Evolutionary conservation across 2,888 invertebrate genomes (phyloP), one percentile per base, ranked within the genome.

Genomic region (Elaeidobius kamerunicus): DNA sequence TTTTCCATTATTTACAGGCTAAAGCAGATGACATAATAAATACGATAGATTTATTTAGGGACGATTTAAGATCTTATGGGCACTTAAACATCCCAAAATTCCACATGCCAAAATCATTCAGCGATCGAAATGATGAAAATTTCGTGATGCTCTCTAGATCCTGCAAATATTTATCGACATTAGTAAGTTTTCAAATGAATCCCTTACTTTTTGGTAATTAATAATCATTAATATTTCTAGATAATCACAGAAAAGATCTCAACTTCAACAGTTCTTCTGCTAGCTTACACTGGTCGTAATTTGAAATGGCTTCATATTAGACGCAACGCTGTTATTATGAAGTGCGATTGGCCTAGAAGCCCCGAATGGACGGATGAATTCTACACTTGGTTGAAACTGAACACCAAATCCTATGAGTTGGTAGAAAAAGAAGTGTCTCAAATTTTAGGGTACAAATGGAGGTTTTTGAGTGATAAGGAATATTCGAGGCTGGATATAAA

Each of bases 211-310:
- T n/a, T n/a, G n/a, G n/a, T 3, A 18, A 28, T 39, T 2, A 32
- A 32, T 23, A 17, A 41, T 16, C 6, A 30, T 43, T 18, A 1
- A 14, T 15, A 23, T 41, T 56, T 59, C 15, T 65, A 86, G 86
- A 73, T 85, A 60, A 76, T 88, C 18, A 80, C 87, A 5, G 89
- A 91, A 68, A 78, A 85, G 63, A 78, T 91, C 51, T 90, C 90
- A 3, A 88, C 89, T 1, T 78, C 85, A 0, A 90, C 89, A 0
- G 77, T 88, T 12, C 71, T 91, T 34, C 75, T 90, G 11, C 74
- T 90, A 35, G 87, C 84, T 0, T 76, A 77, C 39, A 80, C 81
- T 1, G 83, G 82, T 0, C 80, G 78, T 62, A 80, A 81, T 59
- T 71, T 90, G 47, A 76, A 77, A 15, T 75, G 76, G 46, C 73